Evolutionary conservation across 2,888 invertebrate genomes (phyloP), one percentile per base, ranked within the genome.

Genomic region (Plagiodera versicolora): DNA sequence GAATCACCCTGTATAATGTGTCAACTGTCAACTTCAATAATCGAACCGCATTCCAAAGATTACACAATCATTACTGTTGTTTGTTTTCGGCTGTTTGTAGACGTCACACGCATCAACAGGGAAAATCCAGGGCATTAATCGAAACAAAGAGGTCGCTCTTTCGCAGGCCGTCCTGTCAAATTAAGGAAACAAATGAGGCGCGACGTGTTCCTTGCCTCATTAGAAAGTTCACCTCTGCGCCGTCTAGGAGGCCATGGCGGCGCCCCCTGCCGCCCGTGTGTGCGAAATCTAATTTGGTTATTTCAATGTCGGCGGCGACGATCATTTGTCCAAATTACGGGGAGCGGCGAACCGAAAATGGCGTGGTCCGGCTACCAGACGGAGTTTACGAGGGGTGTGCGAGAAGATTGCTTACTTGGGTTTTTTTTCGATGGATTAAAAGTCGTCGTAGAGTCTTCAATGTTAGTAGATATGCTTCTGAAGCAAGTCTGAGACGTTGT

Each of bases 301-400:
- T 64, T 66, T 64, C 67, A 64, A 63, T 63, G 64, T 63, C 66
- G 83, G 84, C 67, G 65, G 61, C 64, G 64, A 64, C 66, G 83
- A 84, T 86, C 86, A 86, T 86, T 86, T 86, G 85, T 86, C 84
- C 85, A 81, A 83, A 84, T 84, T 84, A 84, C 81, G 78, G 24
- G 56, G 61, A 64, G 66, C 67, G 67, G 64, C 63, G 63, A 68
- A 61, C 67, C 72, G 20, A 18, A 17, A 35, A 1, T 8, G 51
- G 2, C 51, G 51, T 35, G 51, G 51, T 39, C 35, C 44, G 10
- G 24, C 53, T 53, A 35, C 32, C 19, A 52, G 24, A 17, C 5
- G 1, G 16, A 24, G 2, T n/a, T 11, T 53, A 53, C 52, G 16
- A 44, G 52, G 52, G 44, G 11, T 19, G 10, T 4, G 17, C 30